Percentiles rank a stretch among this genome's conserved stretches.
phyloP scores from a whole-genome alignment of 2,113 vertebrate species.

The Psephotus haematonotus region DNA sequence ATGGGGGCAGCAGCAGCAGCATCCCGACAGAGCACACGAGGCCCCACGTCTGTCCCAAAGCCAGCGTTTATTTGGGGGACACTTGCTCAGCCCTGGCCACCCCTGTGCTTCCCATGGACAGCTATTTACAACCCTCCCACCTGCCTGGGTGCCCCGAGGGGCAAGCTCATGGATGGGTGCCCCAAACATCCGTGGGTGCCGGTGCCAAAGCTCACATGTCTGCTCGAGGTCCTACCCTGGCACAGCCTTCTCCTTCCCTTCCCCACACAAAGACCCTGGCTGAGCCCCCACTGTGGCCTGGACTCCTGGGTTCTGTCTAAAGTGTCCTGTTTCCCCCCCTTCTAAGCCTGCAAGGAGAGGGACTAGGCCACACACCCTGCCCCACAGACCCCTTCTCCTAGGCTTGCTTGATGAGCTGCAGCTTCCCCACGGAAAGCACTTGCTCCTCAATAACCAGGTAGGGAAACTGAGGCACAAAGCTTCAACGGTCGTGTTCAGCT shows the following conservation, averaged over 20 bases:
- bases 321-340: fast-evolving
- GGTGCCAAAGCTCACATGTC: fast-evolving
- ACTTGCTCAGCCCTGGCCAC: background rate
- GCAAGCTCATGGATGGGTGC: background rate
- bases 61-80: slow-evolving; percentile 15
- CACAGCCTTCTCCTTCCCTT: background rate
- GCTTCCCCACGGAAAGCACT: background rate
- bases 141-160: background rate
- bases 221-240: fast-evolving
- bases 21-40: background rate
- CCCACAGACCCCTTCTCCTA: background rate
- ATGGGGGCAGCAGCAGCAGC: background rate
- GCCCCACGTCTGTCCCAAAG: background rate
- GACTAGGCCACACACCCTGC: fast-evolving
- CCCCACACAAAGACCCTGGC: background rate
- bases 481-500: fast-evolving
- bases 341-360: fast-evolving
- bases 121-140: slow-evolving; percentile 1
- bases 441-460: background rate
- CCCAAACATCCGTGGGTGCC: background rate
- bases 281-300: fast-evolving
- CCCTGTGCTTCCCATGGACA: background rate
- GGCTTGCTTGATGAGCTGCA: background rate
- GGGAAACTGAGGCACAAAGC: background rate
- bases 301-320: fast-evolving